Base-by-base conservation (phyloP, 2,888 invertebrate genomes). In the Spodoptera exigua region DNA sequence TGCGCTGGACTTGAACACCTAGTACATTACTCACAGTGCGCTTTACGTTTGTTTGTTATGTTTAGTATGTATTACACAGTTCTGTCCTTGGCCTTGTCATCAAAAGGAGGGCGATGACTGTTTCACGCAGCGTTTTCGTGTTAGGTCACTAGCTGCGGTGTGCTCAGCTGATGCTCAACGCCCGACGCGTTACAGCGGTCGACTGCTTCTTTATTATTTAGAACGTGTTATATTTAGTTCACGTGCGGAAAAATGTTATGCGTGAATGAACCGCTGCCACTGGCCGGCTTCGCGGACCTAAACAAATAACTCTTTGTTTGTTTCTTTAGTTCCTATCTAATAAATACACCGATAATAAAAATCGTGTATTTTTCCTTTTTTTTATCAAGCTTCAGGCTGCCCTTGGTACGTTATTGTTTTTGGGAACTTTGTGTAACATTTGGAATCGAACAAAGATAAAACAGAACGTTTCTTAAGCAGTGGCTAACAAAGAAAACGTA, bases 41-140 rank as follows among this genome's bases (percentile, higher is more conserved):
- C 40, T 52, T 16, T 52, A 36, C 39, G 47, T 43, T 39, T 46
- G 53, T 44, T 32, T 41, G 18, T 53, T 39, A 45, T 69, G 36
- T 49, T 57, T 74, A 66, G 60, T 59, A 60, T 61, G 37, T 54
- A 72, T 37, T 32, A 36, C 56, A 54, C 9, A 37, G 46, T 43
- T 34, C 16, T 37, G 51, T 66, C 67, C 76, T 71, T 67, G 72
- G 59, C 72, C 72, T 67, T 75, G 67, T 45, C 45, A 40, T 37
- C 10, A 66, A 43, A 40, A 60, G 41, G 62, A 62, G 75, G 71
- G 47, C 78, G 64, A 54, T 68, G 78, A 74, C 71, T 68, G 48
- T 47, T 59, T 36, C 75, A 76, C 67, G 75, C 71, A 35, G 17
- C 52, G 36, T 18, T 43, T 43, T 68, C 68, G 68, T 76, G 75